A percentile compares a stretch with the other conserved stretches of the same genome.
Conservation (phyloP, 2,888 invertebrate species). For the Stenchaetothrips biformis region DNA sequence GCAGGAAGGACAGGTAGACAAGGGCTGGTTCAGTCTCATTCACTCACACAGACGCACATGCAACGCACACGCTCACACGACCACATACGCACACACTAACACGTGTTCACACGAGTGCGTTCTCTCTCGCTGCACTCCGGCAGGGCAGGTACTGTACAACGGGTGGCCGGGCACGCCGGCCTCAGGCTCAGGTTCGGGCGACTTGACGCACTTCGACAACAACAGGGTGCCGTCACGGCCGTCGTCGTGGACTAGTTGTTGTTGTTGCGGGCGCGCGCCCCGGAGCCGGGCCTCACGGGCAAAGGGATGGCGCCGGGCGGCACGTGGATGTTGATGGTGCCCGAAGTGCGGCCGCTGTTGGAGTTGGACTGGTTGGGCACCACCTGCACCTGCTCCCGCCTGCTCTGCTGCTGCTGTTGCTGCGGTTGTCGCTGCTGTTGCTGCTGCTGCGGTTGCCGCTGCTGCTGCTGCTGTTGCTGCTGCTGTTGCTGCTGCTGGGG, state of each 20-base stretch:
- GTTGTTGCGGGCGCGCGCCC: conserved; percentile 5
- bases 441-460: conserved; percentile 30
- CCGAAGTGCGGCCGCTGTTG: conserved; percentile 29
- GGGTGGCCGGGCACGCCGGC: background rate
- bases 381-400: conserved; percentile 28
- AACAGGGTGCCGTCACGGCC: too few relatives aligned
- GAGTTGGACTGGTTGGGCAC: conserved; percentile 8
- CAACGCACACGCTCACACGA: background rate
- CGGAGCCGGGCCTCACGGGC: conserved; percentile 34
- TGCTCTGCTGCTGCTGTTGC: conserved; percentile 30
- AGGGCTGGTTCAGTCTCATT: background rate
- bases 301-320: conserved; percentile 47
- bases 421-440: conserved; percentile 28
- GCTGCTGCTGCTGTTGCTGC: conserved; percentile 35
- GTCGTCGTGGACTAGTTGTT: conserved; percentile 1
- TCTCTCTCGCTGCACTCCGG: too few relatives aligned
- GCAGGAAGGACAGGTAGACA: background rate
- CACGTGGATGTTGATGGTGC: conserved; percentile 36
- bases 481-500: conserved; percentile 30
- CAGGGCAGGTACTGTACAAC: too few relatives aligned
- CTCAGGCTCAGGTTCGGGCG: background rate
- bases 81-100: background rate
- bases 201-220: too few relatives aligned
- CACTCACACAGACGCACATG: background rate
- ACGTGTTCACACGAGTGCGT: background rate